Percentiles rank a stretch among this genome's conserved stretches.
phyloP scores from a whole-genome alignment of 92 coral and sea anemone species.

The Heliopora coerulea region DNA sequence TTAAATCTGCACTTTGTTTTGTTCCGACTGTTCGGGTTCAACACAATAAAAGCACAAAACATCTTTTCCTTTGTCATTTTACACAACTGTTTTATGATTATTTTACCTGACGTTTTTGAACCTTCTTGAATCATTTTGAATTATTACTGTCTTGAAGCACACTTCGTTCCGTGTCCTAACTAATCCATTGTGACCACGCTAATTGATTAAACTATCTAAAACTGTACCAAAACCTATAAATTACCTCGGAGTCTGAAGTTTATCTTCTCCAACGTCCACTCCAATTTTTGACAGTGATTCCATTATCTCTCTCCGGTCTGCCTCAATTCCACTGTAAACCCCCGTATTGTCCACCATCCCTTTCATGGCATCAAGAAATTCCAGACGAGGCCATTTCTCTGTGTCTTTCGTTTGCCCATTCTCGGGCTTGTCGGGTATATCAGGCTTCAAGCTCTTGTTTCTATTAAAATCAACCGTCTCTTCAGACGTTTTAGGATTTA shows the following conservation, averaged over 20 bases:
- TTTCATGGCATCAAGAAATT: background rate
- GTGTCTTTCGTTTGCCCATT: background rate
- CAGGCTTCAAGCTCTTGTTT: background rate
- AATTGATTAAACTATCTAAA: too few relatives aligned
- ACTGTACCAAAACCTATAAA: too few relatives aligned
- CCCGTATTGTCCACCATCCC: background rate
- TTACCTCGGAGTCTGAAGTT: conserved; percentile 33
- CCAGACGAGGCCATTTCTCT: conserved; percentile 3
- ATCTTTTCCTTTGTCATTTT: too few relatives aligned
- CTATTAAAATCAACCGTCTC: background rate
- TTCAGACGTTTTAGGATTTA: background rate
- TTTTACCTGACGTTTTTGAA: too few relatives aligned
- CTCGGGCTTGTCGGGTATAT: background rate
- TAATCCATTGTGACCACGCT: too few relatives aligned
- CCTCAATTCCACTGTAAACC: conserved; percentile 28
- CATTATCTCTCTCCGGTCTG: conserved; percentile 10
- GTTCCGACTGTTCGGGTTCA: too few relatives aligned
- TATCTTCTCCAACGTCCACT: conserved; percentile 14
- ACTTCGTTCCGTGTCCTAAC: too few relatives aligned
- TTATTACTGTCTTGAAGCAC: too few relatives aligned
- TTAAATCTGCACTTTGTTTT: too few relatives aligned
- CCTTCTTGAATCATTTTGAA: too few relatives aligned
- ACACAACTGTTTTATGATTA: too few relatives aligned
- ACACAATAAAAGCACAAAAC: too few relatives aligned
- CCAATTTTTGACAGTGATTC: conserved; percentile 23